A percentile compares a stretch with the other conserved stretches of the same genome.
phyloP scores from a whole-genome alignment of 2,113 vertebrate genomes.

The Leptocoma aspasia region DNA sequence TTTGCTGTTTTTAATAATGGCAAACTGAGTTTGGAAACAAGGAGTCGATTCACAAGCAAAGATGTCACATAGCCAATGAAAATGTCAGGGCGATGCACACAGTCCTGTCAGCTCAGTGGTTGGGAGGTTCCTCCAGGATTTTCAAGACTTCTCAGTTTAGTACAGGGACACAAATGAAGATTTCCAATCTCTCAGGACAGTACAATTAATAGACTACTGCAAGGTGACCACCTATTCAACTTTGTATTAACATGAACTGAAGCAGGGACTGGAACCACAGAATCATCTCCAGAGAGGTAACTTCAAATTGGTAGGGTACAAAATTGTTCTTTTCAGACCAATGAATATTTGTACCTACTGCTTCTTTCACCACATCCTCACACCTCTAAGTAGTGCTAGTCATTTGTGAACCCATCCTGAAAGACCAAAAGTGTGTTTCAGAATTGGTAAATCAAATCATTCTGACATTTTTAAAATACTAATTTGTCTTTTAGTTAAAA shows the following conservation, averaged over 20 bases:
- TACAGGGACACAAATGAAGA: neutral
- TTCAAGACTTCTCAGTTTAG: neutral
- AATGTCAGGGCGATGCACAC: neutral
- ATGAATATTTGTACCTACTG: neutral
- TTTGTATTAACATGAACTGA: neutral
- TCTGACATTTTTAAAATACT: neutral
- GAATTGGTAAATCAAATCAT: neutral
- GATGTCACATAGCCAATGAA: neutral
- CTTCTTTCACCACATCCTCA: neutral
- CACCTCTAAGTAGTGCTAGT: neutral
- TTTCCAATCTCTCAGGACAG: neutral
- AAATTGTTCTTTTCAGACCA: neutral
- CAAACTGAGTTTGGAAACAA: neutral
- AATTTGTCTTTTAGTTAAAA: neutral
- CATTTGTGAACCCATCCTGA: neutral
- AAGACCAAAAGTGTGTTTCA: neutral
- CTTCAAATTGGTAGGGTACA: neutral
- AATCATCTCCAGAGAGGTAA: neutral
- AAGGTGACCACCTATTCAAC: neutral
- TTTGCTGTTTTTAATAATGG: neutral
- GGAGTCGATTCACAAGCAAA: neutral
- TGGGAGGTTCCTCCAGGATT: neutral
- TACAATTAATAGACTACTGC: neutral
- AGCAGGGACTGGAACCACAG: neutral
- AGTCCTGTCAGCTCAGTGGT: neutral